Conservation (phyloP, 2,113 vertebrate genomes). For the Rhea americana region DNA sequence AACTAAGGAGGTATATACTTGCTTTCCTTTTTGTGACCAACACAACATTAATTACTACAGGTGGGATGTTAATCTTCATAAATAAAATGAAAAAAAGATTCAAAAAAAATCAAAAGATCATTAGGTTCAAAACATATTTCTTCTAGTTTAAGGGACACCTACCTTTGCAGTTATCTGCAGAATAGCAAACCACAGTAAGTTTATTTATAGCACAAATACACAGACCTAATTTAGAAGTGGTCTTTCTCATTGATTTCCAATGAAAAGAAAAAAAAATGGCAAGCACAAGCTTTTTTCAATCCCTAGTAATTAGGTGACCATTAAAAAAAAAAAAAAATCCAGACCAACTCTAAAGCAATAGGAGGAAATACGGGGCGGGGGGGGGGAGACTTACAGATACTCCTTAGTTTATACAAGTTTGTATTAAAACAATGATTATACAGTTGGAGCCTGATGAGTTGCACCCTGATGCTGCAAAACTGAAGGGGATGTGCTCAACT, state of each 20-base stretch:
- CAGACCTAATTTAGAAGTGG: conserved; percentile 48
- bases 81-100: background rate
- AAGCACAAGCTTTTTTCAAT: conserved; percentile 6
- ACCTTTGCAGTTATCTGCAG: conserved; percentile 1
- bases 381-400: background rate
- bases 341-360: background rate
- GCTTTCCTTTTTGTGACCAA: background rate
- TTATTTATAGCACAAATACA: conserved; percentile 43
- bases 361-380: background rate
- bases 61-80: background rate
- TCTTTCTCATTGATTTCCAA: conserved; percentile 58
- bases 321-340: background rate
- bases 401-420: background rate
- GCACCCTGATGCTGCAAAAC: background rate
- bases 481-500: background rate
- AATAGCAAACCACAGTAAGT: conserved; percentile 10
- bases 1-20: background rate
- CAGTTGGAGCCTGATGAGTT: background rate
- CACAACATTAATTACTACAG: background rate
- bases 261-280: conserved; percentile 4
- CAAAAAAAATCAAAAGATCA: background rate
- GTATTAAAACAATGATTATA: background rate
- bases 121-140: background rate
- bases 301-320: background rate
- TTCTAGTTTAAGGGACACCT: background rate